These are phyloP conservation scores for Cheirogaleus medius DNA, from an alignment of 2,113 vertebrate genomes.

Conservation along the genomic window DNA sequence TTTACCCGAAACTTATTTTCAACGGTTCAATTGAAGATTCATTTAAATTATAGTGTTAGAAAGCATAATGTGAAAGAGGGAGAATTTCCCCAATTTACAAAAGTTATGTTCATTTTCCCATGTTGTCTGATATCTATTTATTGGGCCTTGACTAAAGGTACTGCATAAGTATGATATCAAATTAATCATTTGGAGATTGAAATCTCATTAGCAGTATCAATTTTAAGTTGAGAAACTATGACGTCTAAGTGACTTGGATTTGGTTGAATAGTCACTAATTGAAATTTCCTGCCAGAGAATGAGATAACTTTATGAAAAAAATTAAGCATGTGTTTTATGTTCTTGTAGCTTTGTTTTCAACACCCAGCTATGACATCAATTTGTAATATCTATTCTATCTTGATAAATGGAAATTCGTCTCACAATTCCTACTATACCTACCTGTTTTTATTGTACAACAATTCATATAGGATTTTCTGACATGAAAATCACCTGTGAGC, in stretches of 20 bases:
- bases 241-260: conserved; percentile 28
- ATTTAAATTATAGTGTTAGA: background rate
- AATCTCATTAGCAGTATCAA: background rate
- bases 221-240: conserved; percentile 44
- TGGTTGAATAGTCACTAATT: conserved; percentile 56
- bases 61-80: background rate
- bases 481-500: background rate
- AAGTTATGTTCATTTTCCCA: background rate
- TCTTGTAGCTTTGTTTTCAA: conserved; percentile 21
- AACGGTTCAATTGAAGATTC: background rate
- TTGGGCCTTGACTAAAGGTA: background rate
- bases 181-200: conserved; percentile 25
- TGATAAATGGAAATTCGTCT: background rate
- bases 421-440: background rate
- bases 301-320: conserved; percentile 30
- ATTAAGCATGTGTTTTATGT: background rate
- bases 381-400: background rate
- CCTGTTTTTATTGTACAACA: background rate
- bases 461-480: background rate
- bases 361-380: background rate
- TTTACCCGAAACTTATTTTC: background rate
- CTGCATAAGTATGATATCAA: background rate
- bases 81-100: background rate
- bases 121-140: background rate
- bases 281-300: conserved; percentile 29